These are phyloP conservation scores for Setipinna tenuifilis DNA, from an alignment of 2,797 vertebrate species.

Conservation along the genomic window DNA sequence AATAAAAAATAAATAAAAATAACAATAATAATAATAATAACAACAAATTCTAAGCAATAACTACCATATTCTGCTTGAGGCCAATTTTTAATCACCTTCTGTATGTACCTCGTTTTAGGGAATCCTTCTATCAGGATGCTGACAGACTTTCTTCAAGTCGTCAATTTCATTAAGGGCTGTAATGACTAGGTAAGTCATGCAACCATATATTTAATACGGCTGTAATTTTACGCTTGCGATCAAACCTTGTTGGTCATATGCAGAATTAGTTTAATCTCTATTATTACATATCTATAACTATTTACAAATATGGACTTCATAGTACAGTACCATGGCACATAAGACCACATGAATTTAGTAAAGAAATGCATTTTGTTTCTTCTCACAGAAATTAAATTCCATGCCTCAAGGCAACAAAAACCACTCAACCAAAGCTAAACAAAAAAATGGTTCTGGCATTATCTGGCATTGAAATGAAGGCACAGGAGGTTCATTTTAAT, in stretches of 20 bases:
- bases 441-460: slow-evolving; percentile 14
- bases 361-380: too few relatives aligned
- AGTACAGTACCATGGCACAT: too few relatives aligned
- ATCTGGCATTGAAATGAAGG: slow-evolving; percentile 51
- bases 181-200: background rate
- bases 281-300: too few relatives aligned
- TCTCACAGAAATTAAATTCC: background rate
- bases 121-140: background rate
- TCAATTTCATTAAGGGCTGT: background rate
- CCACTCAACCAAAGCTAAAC: background rate
- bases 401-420: background rate
- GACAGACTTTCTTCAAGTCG: background rate
- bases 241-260: background rate
- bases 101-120: background rate
- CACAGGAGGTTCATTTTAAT: slow-evolving; percentile 9
- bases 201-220: background rate
- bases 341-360: too few relatives aligned
- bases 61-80: background rate
- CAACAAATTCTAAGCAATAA: too few relatives aligned
- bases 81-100: too few relatives aligned
- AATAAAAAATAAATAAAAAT: background rate
- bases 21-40: background rate
- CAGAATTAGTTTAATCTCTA: too few relatives aligned
- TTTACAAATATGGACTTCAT: too few relatives aligned
- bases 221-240: background rate